phyloP scores from a whole-genome alignment of 2,888 invertebrate genomes.

The Tetramorium bicarinatum region DNA sequence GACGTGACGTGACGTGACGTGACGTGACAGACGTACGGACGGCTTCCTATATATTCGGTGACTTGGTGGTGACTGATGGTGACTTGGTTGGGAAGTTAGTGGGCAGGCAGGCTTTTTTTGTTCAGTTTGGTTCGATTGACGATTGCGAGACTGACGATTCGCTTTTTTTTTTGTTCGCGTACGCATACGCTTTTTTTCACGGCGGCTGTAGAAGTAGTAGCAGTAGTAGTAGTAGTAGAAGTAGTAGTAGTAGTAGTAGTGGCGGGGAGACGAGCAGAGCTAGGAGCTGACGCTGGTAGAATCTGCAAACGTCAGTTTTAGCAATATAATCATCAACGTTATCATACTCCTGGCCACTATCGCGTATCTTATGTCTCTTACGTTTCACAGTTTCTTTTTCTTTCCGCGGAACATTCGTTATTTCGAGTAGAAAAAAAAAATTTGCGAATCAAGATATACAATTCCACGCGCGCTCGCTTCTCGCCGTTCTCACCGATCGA shows the following conservation, averaged over 20 bases:
- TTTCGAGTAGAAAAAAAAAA: neutral
- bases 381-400: slow-evolving; percentile 34
- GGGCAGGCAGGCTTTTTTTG: slow-evolving; percentile 85
- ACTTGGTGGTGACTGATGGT: slow-evolving; percentile 86
- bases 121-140: slow-evolving; percentile 78
- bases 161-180: slow-evolving; percentile 38
- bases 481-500: slow-evolving; percentile 52
- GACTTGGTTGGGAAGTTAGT: slow-evolving; percentile 85
- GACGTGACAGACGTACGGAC: slow-evolving; percentile 82
- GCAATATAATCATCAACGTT: slow-evolving; percentile 82
- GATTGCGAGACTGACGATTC: slow-evolving; percentile 76
- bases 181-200: slow-evolving; percentile 80
- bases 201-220: slow-evolving; percentile 85
- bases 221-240: slow-evolving; percentile 75
- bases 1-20: slow-evolving; percentile 44
- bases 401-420: slow-evolving; percentile 47
- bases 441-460: slow-evolving; percentile 19
- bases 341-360: slow-evolving; percentile 82
- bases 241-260: slow-evolving; percentile 82
- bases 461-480: slow-evolving; percentile 60
- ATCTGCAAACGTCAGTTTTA: slow-evolving; percentile 86
- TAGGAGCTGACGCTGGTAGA: slow-evolving; percentile 86
- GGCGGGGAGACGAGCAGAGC: slow-evolving; percentile 86
- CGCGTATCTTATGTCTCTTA: slow-evolving; percentile 52
- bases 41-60: slow-evolving; percentile 81